Evolutionary conservation across 2,888 invertebrate species (phyloP).

Genomic region (Noctua janthina): DNA sequence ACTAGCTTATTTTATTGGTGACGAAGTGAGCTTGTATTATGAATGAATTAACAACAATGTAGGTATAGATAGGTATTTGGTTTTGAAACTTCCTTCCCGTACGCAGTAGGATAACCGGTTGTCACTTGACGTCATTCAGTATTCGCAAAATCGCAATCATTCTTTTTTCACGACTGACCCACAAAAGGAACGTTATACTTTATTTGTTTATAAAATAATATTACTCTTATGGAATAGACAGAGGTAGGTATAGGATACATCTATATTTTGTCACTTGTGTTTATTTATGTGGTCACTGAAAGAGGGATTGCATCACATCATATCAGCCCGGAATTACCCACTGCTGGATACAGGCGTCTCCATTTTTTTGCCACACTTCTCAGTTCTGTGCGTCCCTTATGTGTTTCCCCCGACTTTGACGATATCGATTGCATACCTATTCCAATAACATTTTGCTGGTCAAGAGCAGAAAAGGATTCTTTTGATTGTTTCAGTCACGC

Average conservation of each 20-base stretch:
- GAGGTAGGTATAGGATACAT: neutral
- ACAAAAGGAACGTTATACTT: neutral
- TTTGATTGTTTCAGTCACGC: neutral
- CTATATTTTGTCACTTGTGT: neutral
- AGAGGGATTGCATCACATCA: neutral
- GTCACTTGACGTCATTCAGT: conserved; percentile 1
- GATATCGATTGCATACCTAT: too few relatives aligned
- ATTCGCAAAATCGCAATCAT: neutral
- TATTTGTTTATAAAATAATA: neutral
- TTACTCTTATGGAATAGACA: neutral
- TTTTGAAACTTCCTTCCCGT: neutral
- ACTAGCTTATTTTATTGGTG: conserved; percentile 3
- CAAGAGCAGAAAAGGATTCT: neutral
- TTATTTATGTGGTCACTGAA: neutral
- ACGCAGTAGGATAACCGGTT: conserved; percentile 1
- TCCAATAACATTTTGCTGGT: neutral
- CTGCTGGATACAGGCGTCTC: too few relatives aligned
- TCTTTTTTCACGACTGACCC: neutral
- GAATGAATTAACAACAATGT: neutral
- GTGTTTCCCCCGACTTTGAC: too few relatives aligned
- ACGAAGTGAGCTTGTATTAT: neutral
- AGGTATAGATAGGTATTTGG: neutral
- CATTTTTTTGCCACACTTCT: too few relatives aligned
- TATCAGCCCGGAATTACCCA: too few relatives aligned
- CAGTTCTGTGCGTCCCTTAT: too few relatives aligned